Conservation (phyloP, 1,140 invertebrate genomes). For the Diploscapter pachys region DNA sequence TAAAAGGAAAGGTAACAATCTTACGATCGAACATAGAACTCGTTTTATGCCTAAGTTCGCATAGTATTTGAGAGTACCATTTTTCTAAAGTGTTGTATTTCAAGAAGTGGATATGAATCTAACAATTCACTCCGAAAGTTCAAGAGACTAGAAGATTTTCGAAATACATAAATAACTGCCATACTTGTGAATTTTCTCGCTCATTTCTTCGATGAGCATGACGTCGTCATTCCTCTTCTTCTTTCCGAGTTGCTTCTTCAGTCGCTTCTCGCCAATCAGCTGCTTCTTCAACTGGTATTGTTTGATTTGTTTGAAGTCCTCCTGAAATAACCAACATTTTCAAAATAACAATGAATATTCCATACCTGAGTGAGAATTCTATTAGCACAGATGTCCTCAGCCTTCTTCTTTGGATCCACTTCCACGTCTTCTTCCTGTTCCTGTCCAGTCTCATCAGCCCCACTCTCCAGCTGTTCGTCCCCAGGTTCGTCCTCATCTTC, state of each 20-base stretch:
- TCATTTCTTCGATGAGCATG: constrained; percentile 47
- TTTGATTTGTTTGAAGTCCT: constrained; percentile 73
- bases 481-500: constrained; percentile 59
- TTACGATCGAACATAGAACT: no score
- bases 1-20: no score
- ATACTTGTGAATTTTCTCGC: constrained; percentile 49
- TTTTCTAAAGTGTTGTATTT: no score
- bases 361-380: constrained; percentile 79
- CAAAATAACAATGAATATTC: constrained; percentile 1
- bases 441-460: constrained; percentile 1
- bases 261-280: constrained; percentile 36
- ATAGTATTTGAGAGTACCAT: no score
- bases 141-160: no score
- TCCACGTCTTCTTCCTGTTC: constrained; percentile 39
- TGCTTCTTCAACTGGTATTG: constrained; percentile 48
- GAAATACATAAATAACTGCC: constrained; percentile 1
- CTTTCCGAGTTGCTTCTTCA: constrained; percentile 32
- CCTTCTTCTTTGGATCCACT: constrained; percentile 63
- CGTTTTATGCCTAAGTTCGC: no score
- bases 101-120: no score
- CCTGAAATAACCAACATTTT: constrained; percentile 4
- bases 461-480: constrained; percentile 44
- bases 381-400: constrained; percentile 72
- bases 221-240: constrained; percentile 51
- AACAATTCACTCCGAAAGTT: no score